Evolutionary conservation across 2,113 vertebrate genomes (phyloP), one percentile per base, ranked within the genome.

Genomic region (Pholis gunnellus): DNA sequence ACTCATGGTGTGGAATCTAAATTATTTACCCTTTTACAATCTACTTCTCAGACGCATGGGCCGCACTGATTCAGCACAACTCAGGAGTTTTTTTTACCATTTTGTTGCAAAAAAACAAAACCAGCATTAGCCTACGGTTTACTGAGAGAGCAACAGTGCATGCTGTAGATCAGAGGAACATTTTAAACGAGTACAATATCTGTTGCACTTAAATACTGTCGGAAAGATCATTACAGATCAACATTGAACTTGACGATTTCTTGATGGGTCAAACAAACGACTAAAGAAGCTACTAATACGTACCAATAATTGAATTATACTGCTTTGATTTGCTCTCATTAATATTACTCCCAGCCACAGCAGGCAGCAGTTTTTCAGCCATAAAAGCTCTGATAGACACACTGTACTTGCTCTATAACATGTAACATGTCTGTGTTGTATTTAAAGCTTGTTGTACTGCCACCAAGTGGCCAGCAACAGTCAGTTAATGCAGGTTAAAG

Each of bases 361-460:
- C n/a, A 15, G 61, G 9, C 15, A 42, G n/a, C 48, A 27, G 13
- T 31, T 25, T 54, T 40, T 40, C 14, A 40, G 8, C 14, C 34
- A 18, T 31, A 13, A 25, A 27, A 29, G n/a, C 34, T 40, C 36
- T 75, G 42, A 52, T 40, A 71, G 63, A 52, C 0, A 0, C 18
- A 27, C 5, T 29, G 44, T 7, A 29, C 31, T 20, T 50, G 48
- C 48, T 9, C 31, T 42, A 27, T 5, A 15, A 22, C 4, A 25
- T 63, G 36, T 34, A 54, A 50, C 48, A 29, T 52, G 59, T 25
- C 60, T 8, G 1, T 25, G 36, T 22, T 52, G 34, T 25, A 20
- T 40, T 60, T 60, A 40, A 15, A 50, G 27, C 50, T 81, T 34
- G 15, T 15, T 44, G 14, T 36, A 44, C 34, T 80, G 78, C 3